A percentile compares a stretch with the other conserved stretches of the same genome.
Evolutionary conservation across 1,140 invertebrate species (phyloP).

Genomic region (Hypsibius dujardini): DNA sequence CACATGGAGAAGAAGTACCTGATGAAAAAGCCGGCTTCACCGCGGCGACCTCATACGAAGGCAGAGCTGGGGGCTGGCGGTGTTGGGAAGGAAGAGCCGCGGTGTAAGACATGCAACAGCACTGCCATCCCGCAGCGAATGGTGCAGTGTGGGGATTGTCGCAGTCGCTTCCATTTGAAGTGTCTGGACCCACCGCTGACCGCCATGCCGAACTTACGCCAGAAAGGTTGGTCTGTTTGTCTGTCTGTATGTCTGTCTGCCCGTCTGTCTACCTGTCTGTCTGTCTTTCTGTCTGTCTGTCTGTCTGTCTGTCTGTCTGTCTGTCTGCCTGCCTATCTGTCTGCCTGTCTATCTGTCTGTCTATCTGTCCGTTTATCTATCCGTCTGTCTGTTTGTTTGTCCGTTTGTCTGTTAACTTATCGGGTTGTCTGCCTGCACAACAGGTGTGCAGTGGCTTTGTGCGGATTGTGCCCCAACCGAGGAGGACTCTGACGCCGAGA

Average conservation of each 20-base stretch:
- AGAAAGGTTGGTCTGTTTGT: not conserved
- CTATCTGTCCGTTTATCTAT: no score
- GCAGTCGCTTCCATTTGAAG: not conserved
- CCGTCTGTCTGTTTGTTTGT: not conserved
- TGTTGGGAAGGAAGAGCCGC: not conserved
- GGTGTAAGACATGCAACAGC: constrained; percentile 1
- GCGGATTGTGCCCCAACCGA: not conserved
- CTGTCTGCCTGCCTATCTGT: no score
- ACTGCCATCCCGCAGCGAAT: constrained; percentile 2
- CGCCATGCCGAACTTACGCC: constrained; percentile 9
- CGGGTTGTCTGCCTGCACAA: not conserved
- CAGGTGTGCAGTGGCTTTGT: constrained; percentile 6
- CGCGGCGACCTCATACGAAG: not conserved
- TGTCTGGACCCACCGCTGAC: constrained; percentile 10
- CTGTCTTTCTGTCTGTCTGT: not conserved
- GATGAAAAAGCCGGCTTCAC: not conserved
- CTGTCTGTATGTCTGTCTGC: not conserved
- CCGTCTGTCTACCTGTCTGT: not conserved
- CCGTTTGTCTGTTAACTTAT: not conserved
- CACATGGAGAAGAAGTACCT: constrained; percentile 2
- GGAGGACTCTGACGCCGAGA: not conserved
- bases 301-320: no score
- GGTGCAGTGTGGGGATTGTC: constrained; percentile 13
- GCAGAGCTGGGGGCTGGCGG: not conserved
- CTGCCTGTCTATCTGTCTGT: not conserved